Evolutionary conservation across 2,888 invertebrate genomes (phyloP), one percentile per base, ranked within the genome.

Genomic region (Synanthedon vespiformis): DNA sequence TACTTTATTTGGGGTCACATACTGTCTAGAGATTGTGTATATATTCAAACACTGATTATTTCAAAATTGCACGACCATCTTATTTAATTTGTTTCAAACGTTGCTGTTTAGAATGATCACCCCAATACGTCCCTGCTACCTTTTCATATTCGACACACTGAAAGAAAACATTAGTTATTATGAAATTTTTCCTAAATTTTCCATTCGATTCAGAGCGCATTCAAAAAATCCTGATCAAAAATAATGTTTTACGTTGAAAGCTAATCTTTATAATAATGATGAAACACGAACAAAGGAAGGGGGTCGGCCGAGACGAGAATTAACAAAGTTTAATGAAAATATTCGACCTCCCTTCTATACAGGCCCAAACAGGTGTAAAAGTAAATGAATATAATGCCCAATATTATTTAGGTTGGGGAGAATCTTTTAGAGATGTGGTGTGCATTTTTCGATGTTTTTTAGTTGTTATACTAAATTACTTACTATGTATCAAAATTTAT

Each of bases 261-360:
- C 57, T 50, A 57, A 57, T 18, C 48, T 22, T 16, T 18, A 18
- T 22, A 54, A 55, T 57, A 58, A 53, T 56, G 56, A 55, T 54
- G 53, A 55, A 58, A 56, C 56, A 57, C 59, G 62, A 62, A 64
- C 58, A 59, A 57, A 60, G 56, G 58, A 55, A 53, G 54, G 55
- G 53, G 48, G 22, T 48, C 44, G 48, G 16, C 57, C 57, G 61
- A 60, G 58, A 63, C 62, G 67, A 62, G 74, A 78, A 80, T 82
- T 80, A 80, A 75, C 72, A 72, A 80, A 81, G 79, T 82, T 80
- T 76, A 80, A 82, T 80, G 76, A 77, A 80, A 80, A 77, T 75
- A 77, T 74, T 72, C 66, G 56, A 60, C 48, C 48, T 16, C 56
- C 58, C 55, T 50, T 49, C 56, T 52, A 56, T 60, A 61, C 61